These are phyloP conservation scores for Cheilosia soror DNA, from an alignment of 2,888 invertebrate species.

Conservation along the genomic window DNA sequence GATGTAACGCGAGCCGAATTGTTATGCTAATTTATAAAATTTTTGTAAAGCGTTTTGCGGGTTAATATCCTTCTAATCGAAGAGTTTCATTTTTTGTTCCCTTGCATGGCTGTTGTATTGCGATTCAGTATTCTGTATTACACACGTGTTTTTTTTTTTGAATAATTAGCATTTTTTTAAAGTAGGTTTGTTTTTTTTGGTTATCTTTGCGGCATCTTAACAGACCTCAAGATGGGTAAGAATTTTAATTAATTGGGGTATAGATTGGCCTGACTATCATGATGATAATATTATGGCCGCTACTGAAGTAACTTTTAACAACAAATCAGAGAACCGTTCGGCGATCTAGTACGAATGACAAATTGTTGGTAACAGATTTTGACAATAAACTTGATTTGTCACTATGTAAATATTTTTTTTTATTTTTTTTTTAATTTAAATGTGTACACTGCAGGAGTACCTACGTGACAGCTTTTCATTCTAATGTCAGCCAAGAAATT, in stretches of 20 bases:
- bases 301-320: no score
- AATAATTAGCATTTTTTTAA: background rate
- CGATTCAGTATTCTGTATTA: conserved; percentile 6
- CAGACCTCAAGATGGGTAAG: background rate
- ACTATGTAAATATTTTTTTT: no score
- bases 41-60: conserved; percentile 13
- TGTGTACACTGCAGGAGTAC: no score
- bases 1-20: conserved; percentile 21
- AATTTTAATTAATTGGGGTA: background rate
- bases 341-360: no score
- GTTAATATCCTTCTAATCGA: conserved; percentile 42
- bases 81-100: background rate
- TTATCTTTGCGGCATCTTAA: background rate
- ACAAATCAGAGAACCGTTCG: no score
- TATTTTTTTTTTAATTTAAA: no score
- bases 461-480: no score
- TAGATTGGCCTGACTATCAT: no score
- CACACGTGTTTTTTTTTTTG: conserved; percentile 9
- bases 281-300: no score
- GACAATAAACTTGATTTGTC: no score
- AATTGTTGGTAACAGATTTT: no score
- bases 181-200: background rate
- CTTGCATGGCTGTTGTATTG: background rate
- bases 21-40: conserved; percentile 41
- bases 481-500: no score